Evolutionary conservation across 1,140 invertebrate species (phyloP), one percentile per base, ranked within the genome.

Genomic region (Sarcophaga peregrina): DNA sequence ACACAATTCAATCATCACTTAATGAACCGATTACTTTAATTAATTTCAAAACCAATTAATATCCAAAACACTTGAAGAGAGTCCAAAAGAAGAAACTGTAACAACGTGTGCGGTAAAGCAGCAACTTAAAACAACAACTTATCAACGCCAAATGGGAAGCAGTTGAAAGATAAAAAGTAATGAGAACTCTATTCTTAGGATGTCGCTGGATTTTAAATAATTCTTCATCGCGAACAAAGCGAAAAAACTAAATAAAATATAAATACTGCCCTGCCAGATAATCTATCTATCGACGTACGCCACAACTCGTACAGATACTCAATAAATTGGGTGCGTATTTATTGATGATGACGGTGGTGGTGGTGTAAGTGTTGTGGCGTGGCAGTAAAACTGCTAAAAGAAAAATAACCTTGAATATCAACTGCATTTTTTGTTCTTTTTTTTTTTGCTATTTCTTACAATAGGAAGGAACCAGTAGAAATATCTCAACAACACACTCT

Each of bases 361-460:
- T n/a, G n/a, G n/a, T 15, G 52, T 58, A 15, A 58, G 58, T 20
- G 17, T 68, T 20, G 58, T 8, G 3, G 15, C 52, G 6, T 10
- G 5, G 10, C 13, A 75, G 47, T 13, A 47, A 13, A 75, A 45
- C 46, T 75, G 11, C 37, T 47, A 13, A 46, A 13, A 47, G 47
- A 78, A 78, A 78, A 78, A 20, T 78, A 78, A 78, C 75, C 75
- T 78, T 78, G 75, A 78, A 78, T 78, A 78, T 78, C 75, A 50
- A 50, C 47, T 50, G 75, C 75, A 78, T 78, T 47, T 50, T n/a
- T n/a, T n/a, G n/a, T n/a, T n/a, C n/a, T 78, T 20, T 76, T 8
- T 6, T 15, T 78, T 47, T 78, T 78, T 78, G 46, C 15, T 47
- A 46, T 78, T 52, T 3, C 2, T 10, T 20, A 75, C 37, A 45